Conservation (phyloP, 2,888 invertebrate genomes). For the Temnothorax rugatulus region DNA sequence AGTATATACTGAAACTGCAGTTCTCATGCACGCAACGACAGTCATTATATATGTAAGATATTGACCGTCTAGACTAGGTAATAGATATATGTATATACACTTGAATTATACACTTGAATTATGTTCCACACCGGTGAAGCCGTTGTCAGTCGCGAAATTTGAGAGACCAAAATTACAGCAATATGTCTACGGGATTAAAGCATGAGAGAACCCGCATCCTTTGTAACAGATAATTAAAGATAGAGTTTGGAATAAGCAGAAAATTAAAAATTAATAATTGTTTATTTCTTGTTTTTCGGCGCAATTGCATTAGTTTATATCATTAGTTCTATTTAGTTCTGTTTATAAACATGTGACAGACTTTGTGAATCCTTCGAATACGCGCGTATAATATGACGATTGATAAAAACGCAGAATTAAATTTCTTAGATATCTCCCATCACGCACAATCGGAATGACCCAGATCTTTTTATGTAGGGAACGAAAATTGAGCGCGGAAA, state of each 20-base stretch:
- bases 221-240: not conserved
- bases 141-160: not conserved
- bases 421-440: not conserved
- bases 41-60: not conserved
- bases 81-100: not conserved
- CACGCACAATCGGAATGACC: not conserved
- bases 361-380: not conserved
- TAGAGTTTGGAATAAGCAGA: not conserved
- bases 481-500: not conserved
- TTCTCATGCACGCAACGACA: not conserved
- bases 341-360: not conserved
- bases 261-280: not conserved
- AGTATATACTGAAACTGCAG: not conserved
- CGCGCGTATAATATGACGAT: not conserved
- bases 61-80: not conserved
- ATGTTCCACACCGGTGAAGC: constrained; percentile 9
- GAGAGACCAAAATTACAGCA: not conserved
- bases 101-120: constrained; percentile 23
- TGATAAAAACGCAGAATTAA: constrained; percentile 1
- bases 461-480: not conserved
- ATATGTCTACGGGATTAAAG: not conserved
- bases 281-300: not conserved
- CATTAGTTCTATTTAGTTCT: not conserved
- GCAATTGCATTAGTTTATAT: not conserved
- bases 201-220: not conserved